These are phyloP conservation scores for Oriolus oriolus DNA, from an alignment of 2,113 vertebrate species.

Conservation along the genomic window DNA sequence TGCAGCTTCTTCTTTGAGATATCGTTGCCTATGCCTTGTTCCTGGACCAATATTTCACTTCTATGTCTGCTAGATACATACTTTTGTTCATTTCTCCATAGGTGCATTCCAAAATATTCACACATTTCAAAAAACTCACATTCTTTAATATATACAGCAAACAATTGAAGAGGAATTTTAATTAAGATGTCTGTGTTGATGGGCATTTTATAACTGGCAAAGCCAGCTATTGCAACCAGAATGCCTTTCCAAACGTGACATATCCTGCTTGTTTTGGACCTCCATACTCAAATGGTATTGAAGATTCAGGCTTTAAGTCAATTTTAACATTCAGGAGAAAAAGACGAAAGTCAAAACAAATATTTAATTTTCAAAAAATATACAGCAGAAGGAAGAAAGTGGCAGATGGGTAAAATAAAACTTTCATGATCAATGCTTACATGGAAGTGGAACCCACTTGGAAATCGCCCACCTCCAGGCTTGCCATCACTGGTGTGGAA, in stretches of 20 bases:
- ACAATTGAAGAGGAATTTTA: neutral
- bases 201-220: neutral
- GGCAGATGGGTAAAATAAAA: neutral
- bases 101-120: neutral
- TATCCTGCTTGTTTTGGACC: neutral
- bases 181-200: neutral
- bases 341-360: neutral
- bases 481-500: neutral
- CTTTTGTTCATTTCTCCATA: neutral
- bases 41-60: neutral
- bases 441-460: neutral
- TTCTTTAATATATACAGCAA: neutral
- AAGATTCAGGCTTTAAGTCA: neutral
- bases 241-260: neutral
- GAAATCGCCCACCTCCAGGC: neutral
- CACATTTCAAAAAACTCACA: neutral
- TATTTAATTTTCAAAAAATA: neutral
- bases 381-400: neutral
- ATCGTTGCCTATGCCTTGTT: neutral
- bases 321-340: neutral
- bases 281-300: neutral
- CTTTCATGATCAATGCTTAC: neutral
- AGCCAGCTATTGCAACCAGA: neutral
- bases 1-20: neutral
- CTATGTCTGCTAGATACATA: neutral